phyloP scores from a whole-genome alignment of 2,888 invertebrate species.

The Glaucopsyche alexis region DNA sequence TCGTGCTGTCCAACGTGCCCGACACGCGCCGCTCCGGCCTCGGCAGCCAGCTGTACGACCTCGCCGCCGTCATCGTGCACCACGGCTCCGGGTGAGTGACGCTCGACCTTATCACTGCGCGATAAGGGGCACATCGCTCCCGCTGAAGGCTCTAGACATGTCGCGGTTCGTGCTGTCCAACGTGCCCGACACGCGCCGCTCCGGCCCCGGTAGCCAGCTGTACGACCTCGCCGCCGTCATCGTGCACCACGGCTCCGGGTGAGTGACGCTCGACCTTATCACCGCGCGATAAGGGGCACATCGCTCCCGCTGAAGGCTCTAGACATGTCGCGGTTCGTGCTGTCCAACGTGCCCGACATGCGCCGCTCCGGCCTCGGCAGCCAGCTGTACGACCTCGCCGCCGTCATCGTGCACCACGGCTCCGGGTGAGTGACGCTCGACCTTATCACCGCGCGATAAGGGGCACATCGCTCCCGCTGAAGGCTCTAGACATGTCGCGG shows the following conservation, averaged over 20 bases:
- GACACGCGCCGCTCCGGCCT: slow-evolving; percentile 82
- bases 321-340: slow-evolving; percentile 88
- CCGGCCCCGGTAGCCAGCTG: slow-evolving; percentile 81
- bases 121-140: slow-evolving; percentile 89
- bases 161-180: slow-evolving; percentile 85
- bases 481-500: slow-evolving; percentile 87
- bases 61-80: slow-evolving; percentile 88
- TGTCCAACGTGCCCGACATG: slow-evolving; percentile 83
- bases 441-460: too few relatives aligned
- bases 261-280: slow-evolving; percentile 39
- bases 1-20: slow-evolving; percentile 83
- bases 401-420: slow-evolving; percentile 89
- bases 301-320: slow-evolving; percentile 87
- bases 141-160: slow-evolving; percentile 87
- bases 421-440: slow-evolving; percentile 77
- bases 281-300: too few relatives aligned
- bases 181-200: slow-evolving; percentile 82
- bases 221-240: slow-evolving; percentile 90
- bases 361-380: slow-evolving; percentile 80
- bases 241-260: slow-evolving; percentile 89
- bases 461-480: slow-evolving; percentile 88
- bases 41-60: slow-evolving; percentile 85
- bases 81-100: slow-evolving; percentile 84
- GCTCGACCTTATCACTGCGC: too few relatives aligned
- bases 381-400: slow-evolving; percentile 87